phyloP scores from a whole-genome alignment of 2,888 invertebrate species.

The Drosophila sordidula region DNA sequence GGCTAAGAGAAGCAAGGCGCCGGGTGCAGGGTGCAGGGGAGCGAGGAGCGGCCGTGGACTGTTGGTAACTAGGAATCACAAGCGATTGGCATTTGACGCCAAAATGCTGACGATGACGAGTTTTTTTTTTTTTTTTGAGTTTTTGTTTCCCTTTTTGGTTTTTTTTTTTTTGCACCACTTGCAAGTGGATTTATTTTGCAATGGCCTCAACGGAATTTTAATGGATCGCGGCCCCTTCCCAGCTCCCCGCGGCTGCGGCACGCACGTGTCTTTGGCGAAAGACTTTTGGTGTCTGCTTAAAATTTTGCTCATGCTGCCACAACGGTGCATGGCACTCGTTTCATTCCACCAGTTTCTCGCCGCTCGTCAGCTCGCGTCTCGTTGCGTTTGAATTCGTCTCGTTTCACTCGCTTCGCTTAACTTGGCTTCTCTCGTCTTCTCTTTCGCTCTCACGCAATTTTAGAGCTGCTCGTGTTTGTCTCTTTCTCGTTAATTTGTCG shows the following conservation, averaged over 20 bases:
- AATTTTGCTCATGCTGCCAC: conserved; percentile 70
- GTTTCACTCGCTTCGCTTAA: conserved; percentile 3
- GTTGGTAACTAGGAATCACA: conserved; percentile 68
- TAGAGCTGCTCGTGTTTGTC: conserved; percentile 69
- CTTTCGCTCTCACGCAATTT: conserved; percentile 31
- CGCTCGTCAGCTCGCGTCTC: conserved; percentile 3
- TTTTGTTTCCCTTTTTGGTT: conserved; percentile 16
- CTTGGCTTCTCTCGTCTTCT: neutral
- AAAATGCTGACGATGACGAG: conserved; percentile 74
- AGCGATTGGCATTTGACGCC: conserved; percentile 80
- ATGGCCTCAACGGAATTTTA: conserved; percentile 78
- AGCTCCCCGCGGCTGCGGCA: neutral
- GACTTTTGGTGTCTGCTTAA: conserved; percentile 66
- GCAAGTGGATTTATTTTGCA: conserved; percentile 81
- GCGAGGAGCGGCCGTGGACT: too few species aligned
- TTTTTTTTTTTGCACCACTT: conserved; percentile 61
- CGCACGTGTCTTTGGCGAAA: conserved; percentile 64
- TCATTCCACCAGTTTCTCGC: conserved; percentile 22
- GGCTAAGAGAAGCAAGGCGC: neutral
- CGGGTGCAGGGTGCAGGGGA: neutral
- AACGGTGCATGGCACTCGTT: conserved; percentile 5
- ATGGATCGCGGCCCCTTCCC: conserved; percentile 52
- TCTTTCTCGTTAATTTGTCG: conserved; percentile 64
- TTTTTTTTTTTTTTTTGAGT: conserved; percentile 36
- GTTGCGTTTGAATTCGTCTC: conserved; percentile 7